Conservation (phyloP, 2,113 vertebrate species). For the Callithrix jacchus region DNA sequence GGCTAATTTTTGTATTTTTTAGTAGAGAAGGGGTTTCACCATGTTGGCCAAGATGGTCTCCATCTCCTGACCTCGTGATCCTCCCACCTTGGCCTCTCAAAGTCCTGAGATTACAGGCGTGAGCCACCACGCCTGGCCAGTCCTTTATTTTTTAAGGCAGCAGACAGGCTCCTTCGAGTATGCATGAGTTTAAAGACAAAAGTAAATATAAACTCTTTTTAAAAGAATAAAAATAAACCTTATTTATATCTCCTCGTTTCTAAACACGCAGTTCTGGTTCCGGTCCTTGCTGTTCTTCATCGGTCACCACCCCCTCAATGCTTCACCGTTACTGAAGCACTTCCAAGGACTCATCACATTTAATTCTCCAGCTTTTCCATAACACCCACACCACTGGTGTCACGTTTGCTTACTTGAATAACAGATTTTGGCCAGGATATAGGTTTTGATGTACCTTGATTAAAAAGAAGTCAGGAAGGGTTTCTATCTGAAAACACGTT, state of each 20-base stretch:
- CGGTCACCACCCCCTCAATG: background rate
- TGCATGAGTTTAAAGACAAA: background rate
- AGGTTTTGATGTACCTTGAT: conserved; percentile 88
- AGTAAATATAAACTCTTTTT: background rate
- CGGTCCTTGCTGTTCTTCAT: background rate
- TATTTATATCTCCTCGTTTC: background rate
- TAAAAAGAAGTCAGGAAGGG: conserved; percentile 88
- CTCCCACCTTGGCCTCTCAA: too few species aligned
- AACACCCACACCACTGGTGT: conserved; percentile 20
- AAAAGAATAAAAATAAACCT: background rate
- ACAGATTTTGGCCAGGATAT: conserved; percentile 89
- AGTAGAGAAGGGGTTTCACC: too few species aligned
- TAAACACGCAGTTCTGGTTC: background rate
- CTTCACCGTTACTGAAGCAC: background rate
- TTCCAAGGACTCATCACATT: fast-evolving
- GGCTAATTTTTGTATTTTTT: too few species aligned
- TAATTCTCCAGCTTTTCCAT: fast-evolving
- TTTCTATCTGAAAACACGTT: conserved; percentile 87
- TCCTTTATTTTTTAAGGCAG: background rate
- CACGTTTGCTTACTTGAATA: conserved; percentile 88
- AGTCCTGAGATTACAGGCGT: too few species aligned
- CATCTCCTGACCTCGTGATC: too few species aligned
- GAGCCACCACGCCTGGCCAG: too few species aligned
- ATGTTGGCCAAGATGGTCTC: too few species aligned
- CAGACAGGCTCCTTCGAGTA: background rate